A percentile compares a stretch with the other conserved stretches of the same genome.
phyloP scores from a whole-genome alignment of 1,140 invertebrate genomes.

The Drosophila novamexicana region DNA sequence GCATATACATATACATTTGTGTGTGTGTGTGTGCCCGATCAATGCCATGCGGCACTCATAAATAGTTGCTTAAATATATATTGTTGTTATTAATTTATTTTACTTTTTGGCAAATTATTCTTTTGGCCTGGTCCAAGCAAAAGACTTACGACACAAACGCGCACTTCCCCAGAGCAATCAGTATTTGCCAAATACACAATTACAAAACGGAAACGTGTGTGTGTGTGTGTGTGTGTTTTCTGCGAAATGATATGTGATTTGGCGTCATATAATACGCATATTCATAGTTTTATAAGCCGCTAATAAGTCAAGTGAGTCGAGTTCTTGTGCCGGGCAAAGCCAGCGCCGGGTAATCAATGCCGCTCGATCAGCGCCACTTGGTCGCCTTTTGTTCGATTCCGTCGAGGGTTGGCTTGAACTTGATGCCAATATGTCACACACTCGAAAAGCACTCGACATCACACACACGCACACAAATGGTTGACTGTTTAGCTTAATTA shows the following conservation, averaged over 20 bases:
- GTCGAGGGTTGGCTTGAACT: constrained; percentile 56
- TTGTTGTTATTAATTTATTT: constrained; percentile 38
- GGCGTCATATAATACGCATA: constrained; percentile 9
- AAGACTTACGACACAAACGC: constrained; percentile 57
- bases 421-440: constrained; percentile 82
- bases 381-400: constrained; percentile 34
- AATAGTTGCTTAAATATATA: constrained; percentile 18
- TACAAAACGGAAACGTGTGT: constrained; percentile 71
- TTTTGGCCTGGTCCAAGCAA: constrained; percentile 50
- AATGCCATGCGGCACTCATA: constrained; percentile 40
- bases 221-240: constrained; percentile 23
- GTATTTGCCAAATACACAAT: constrained; percentile 58
- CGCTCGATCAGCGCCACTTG: constrained; percentile 44
- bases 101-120: constrained; percentile 38
- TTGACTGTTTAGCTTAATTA: constrained; percentile 79
- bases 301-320: constrained; percentile 63
- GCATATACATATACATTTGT: background rate
- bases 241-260: constrained; percentile 35
- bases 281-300: constrained; percentile 55
- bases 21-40: constrained; percentile 3
- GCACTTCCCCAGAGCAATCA: constrained; percentile 50
- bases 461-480: constrained; percentile 41
- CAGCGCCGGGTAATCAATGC: constrained; percentile 56
- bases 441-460: constrained; percentile 66
- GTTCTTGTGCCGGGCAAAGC: constrained; percentile 45